Percentiles rank a stretch among this genome's conserved stretches.
Conservation (phyloP, 1,140 invertebrate species). For the Drosophila rhopaloa region DNA sequence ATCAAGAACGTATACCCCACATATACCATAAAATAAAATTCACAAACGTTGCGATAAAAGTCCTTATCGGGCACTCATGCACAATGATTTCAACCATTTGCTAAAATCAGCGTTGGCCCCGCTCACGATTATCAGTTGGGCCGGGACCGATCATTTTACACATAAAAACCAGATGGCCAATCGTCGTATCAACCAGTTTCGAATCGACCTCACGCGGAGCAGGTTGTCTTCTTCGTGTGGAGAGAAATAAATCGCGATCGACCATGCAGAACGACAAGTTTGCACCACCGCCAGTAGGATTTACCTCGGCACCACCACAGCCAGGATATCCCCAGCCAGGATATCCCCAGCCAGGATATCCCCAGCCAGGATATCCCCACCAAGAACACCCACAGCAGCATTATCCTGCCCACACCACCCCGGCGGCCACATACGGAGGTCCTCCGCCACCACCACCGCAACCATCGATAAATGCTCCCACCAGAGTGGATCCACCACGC, state of each 20-base stretch:
- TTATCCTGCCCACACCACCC: slow-evolving; percentile 30
- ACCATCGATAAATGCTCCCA: neutral
- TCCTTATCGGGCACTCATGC: slow-evolving; percentile 16
- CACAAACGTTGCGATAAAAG: slow-evolving; percentile 13
- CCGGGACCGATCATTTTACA: neutral
- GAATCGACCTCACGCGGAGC: slow-evolving; percentile 8
- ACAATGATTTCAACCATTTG: neutral
- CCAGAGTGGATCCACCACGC: slow-evolving; percentile 17
- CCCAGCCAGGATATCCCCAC: slow-evolving; percentile 36
- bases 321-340: slow-evolving; percentile 38
- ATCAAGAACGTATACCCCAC: neutral
- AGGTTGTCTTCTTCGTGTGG: slow-evolving; percentile 5
- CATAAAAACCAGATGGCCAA: slow-evolving; percentile 19
- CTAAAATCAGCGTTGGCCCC: slow-evolving; percentile 1
- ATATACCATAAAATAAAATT: neutral
- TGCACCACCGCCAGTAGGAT: slow-evolving; percentile 1
- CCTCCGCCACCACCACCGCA: slow-evolving; percentile 5
- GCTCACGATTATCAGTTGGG: slow-evolving; percentile 6
- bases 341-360: slow-evolving; percentile 30
- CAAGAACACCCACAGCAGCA: slow-evolving; percentile 5
- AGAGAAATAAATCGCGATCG: neutral
- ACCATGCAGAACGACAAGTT: slow-evolving; percentile 34
- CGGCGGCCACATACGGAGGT: slow-evolving; percentile 29
- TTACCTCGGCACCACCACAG: slow-evolving; percentile 10
- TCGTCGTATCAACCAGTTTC: slow-evolving; percentile 16